Evolutionary conservation across 2,888 invertebrate species (phyloP), one percentile per base, ranked within the genome.

Genomic region (Venustoraphidia nigricollis): DNA sequence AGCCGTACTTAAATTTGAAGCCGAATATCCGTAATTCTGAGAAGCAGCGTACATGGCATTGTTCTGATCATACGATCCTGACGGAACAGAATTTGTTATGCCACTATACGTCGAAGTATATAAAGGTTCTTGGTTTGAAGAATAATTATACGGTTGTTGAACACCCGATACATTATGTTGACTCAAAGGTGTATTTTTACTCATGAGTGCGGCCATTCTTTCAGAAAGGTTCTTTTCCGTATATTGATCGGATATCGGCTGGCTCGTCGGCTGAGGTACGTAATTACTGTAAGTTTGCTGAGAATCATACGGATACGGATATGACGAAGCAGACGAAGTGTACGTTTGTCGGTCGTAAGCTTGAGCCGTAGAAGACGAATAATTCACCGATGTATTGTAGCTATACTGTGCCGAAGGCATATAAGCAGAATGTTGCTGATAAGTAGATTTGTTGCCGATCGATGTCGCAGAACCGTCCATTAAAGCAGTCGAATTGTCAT

Each of bases 181-280:
- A 64, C 11, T 45, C 53, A 35, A 61, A 62, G 43, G 9, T 10
- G 37, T 13, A 3, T 44, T 13, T 44, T 50, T 52, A 9, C 47
- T 40, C 52, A 56, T 55, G 34, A 59, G 45, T 34, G 53, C 50
- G 39, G 55, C 54, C 57, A 58, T 58, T 44, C 54, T 52, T 14
- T 53, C 53, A 42, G 52, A 52, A 42, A 59, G 53, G 39, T 49
- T 51, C 41, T 57, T 51, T 46, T 58, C 54, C n/a, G 54, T 47
- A 42, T 40, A 50, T 37, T 55, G 55, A 43, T 54, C 53, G 4
- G 45, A 27, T 27, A 27, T 27, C 27, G 27, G 27, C 27, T 27
- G 27, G 6, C 27, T 27, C 6, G 27, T 27, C 27, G 27, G 34
- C 50, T 45, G 5, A 42, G 41, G 10, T 48, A 46, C 14, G 10